Conservation (phyloP, 2,888 invertebrate species). For the Rhorus exstirpatorius region DNA sequence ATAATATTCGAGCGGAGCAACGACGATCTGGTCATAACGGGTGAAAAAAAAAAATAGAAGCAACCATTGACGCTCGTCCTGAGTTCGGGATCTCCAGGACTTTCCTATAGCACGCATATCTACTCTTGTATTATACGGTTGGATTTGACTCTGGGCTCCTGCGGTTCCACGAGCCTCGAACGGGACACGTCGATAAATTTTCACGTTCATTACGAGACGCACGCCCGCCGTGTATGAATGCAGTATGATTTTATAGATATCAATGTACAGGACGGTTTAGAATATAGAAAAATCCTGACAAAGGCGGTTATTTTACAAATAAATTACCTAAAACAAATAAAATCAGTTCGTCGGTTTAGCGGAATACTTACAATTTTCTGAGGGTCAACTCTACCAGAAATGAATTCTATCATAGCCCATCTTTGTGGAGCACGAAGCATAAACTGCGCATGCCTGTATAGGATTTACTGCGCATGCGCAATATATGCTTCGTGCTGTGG, state of each 20-base stretch:
- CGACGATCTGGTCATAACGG: conserved; percentile 34
- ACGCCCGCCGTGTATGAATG: conserved; percentile 66
- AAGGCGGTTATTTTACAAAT: neutral
- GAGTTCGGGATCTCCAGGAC: conserved; percentile 34
- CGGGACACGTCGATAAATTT: conserved; percentile 81
- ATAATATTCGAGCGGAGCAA: conserved; percentile 6
- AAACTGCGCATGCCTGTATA: no score
- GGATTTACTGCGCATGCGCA: no score
- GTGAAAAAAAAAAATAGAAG: conserved; percentile 21
- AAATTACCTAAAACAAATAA: no score
- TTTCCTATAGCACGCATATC: conserved; percentile 19
- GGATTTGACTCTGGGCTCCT: conserved; percentile 38
- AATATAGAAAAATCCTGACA: neutral
- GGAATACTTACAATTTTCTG: no score
- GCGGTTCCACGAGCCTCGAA: conserved; percentile 55
- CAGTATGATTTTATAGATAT: conserved; percentile 7
- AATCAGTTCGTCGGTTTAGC: no score
- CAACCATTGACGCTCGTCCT: neutral
- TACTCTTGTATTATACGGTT: conserved; percentile 42
- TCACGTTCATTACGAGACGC: conserved; percentile 77
- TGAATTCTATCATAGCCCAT: no score
- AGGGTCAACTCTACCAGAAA: no score
- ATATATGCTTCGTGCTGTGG: no score
- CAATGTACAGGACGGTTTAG: conserved; percentile 12
- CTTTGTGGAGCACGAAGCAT: no score